Evolutionary conservation across 2,888 invertebrate species (phyloP).

Genomic region (Ophion slaviceki): DNA sequence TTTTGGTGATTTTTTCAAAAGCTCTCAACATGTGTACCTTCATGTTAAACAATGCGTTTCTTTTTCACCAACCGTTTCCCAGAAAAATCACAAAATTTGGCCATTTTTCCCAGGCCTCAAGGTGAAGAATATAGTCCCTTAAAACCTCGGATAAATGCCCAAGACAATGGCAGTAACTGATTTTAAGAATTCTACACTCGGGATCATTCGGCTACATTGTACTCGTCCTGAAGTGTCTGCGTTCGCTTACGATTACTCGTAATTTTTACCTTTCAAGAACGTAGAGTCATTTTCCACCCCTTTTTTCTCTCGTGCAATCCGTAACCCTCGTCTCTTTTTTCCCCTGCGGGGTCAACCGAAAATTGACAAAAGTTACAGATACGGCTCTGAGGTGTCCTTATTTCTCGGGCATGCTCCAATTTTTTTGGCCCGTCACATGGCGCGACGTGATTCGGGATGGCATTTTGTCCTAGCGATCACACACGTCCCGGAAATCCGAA

Average conservation of each 20-base stretch:
- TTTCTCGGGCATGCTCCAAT: slow-evolving; percentile 29
- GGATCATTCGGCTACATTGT: too few species aligned
- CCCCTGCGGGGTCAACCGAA: slow-evolving; percentile 11
- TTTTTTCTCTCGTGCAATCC: slow-evolving; percentile 11
- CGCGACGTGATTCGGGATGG: slow-evolving; percentile 35
- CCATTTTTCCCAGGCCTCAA: too few species aligned
- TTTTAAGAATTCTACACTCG: too few species aligned
- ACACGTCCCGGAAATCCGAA: slow-evolving; percentile 44
- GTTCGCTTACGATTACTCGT: neutral
- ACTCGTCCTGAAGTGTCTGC: too few species aligned
- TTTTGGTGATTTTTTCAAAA: too few species aligned
- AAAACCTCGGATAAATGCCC: too few species aligned
- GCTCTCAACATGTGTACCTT: too few species aligned
- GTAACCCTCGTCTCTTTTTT: neutral
- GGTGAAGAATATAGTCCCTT: too few species aligned
- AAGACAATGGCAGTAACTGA: too few species aligned
- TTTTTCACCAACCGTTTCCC: too few species aligned
- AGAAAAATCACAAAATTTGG: too few species aligned
- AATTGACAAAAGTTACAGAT: slow-evolving; percentile 15
- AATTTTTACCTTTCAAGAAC: neutral
- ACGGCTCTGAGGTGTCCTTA: slow-evolving; percentile 4
- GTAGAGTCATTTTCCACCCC: slow-evolving; percentile 1
- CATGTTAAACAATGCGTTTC: too few species aligned
- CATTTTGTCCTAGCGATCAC: slow-evolving; percentile 27
- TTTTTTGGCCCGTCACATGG: slow-evolving; percentile 19